Evolutionary conservation across 2,113 vertebrate genomes (phyloP).

Genomic region (Nyctereutes procyonoides): DNA sequence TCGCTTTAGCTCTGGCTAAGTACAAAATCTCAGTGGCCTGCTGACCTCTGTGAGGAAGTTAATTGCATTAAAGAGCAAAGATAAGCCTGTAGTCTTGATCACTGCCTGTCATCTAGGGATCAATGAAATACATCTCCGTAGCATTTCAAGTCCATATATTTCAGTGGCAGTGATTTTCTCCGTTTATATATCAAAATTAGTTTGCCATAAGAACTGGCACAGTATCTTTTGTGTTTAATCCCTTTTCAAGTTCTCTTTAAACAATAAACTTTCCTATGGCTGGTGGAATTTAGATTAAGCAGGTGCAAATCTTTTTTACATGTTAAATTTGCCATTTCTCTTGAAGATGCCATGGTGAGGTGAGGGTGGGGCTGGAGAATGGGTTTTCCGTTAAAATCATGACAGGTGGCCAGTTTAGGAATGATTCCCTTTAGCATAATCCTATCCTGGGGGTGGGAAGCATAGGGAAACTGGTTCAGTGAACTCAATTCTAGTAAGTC

Average conservation of each 20-base stretch:
- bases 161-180: slow-evolving; percentile 44
- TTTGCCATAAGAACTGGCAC: slow-evolving; percentile 54
- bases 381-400: neutral
- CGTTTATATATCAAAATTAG: slow-evolving; percentile 41
- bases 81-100: slow-evolving; percentile 1
- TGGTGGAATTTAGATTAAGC: slow-evolving; percentile 48
- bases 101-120: slow-evolving; percentile 3
- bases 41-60: neutral
- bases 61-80: slow-evolving; percentile 42
- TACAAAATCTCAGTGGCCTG: slow-evolving; percentile 26
- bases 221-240: slow-evolving; percentile 56
- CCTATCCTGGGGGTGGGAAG: neutral
- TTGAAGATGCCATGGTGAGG: neutral
- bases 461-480: neutral
- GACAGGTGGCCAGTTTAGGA: neutral
- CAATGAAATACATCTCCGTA: slow-evolving; percentile 45
- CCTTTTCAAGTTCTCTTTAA: slow-evolving; percentile 62
- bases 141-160: slow-evolving; percentile 26
- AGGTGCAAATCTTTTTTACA: slow-evolving; percentile 31
- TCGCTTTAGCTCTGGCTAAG: neutral
- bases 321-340: slow-evolving; percentile 42
- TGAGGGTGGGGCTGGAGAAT: neutral
- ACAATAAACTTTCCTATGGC: slow-evolving; percentile 40
- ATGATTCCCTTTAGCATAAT: slow-evolving; percentile 10
- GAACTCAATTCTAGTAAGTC: slow-evolving; percentile 16